phyloP scores from a whole-genome alignment of 2,113 vertebrate species.

The Paratilapia polleni region DNA sequence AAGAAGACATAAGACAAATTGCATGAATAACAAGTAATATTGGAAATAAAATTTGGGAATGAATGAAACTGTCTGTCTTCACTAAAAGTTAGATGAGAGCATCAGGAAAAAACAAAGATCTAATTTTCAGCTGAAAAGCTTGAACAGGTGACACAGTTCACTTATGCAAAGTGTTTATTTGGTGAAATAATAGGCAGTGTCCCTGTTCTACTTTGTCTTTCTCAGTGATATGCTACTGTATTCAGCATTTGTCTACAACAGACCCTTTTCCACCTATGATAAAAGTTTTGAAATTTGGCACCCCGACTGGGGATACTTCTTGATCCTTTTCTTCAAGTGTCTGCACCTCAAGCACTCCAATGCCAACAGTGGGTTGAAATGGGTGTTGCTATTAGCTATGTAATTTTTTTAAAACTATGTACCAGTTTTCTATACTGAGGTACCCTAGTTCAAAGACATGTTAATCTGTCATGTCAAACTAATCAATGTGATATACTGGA shows the following conservation, averaged over 20 bases:
- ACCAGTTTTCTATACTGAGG: neutral
- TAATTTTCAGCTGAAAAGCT: neutral
- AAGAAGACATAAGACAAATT: constrained; percentile 32
- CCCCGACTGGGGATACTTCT: neutral
- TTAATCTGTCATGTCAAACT: neutral
- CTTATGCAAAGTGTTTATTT: neutral
- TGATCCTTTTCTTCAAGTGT: neutral
- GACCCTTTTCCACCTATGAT: neutral
- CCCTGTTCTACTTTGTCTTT: neutral
- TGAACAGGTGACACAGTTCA: neutral
- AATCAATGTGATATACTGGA: neutral
- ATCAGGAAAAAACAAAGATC: neutral
- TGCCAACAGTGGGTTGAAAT: neutral
- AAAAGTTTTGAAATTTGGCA: no score
- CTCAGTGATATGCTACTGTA: neutral
- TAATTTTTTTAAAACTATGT: neutral
- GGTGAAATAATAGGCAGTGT: neutral
- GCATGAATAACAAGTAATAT: constrained; percentile 57
- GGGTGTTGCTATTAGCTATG: neutral
- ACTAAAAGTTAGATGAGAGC: constrained; percentile 32
- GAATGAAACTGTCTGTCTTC: constrained; percentile 45
- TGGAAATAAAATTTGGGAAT: constrained; percentile 65
- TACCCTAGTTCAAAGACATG: neutral
- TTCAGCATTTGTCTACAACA: neutral
- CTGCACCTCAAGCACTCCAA: neutral